A percentile compares a stretch with the other conserved stretches of the same genome.
phyloP scores from a whole-genome alignment of 1,140 invertebrate genomes.

The Atta texana region DNA sequence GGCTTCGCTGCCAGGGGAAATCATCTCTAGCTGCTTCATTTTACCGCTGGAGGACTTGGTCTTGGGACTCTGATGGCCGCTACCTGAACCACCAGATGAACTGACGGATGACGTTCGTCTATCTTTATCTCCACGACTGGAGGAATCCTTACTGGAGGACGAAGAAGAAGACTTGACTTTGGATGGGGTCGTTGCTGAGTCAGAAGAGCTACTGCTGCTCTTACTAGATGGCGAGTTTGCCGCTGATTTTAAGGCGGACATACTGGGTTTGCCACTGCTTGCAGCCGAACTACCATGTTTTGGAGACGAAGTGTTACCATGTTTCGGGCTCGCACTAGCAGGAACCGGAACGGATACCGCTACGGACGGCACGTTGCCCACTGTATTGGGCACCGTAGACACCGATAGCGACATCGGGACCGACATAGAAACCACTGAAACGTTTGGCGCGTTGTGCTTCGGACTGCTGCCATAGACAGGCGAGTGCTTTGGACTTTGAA shows the following conservation, averaged over 20 bases:
- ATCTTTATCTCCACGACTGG: conserved; percentile 87
- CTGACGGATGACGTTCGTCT: conserved; percentile 87
- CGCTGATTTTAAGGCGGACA: conserved; percentile 94
- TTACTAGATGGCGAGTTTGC: conserved; percentile 88
- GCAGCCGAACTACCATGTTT: conserved; percentile 89
- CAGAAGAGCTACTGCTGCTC: conserved; percentile 62
- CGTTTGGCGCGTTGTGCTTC: conserved; percentile 87
- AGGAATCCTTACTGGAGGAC: conserved; percentile 83
- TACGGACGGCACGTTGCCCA: conserved; percentile 62
- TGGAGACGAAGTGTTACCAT: conserved; percentile 89
- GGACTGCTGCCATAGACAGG: conserved; percentile 92
- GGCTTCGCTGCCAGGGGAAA: conserved; percentile 74
- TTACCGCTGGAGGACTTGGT: conserved; percentile 89
- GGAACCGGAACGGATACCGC: conserved; percentile 65
- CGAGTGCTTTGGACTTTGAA: conserved; percentile 91
- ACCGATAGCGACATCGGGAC: conserved; percentile 48
- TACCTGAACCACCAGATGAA: conserved; percentile 78
- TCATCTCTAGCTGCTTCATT: conserved; percentile 89
- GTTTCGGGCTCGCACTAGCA: conserved; percentile 90
- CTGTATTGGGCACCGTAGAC: conserved; percentile 77
- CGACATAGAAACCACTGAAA: conserved; percentile 26
- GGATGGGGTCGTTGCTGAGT: conserved; percentile 51
- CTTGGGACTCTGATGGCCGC: conserved; percentile 88
- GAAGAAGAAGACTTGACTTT: conserved; percentile 80
- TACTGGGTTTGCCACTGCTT: conserved; percentile 94